These are phyloP conservation scores for Brachypalpus laphriformis DNA, from an alignment of 2,888 invertebrate genomes.

Conservation along the genomic window DNA sequence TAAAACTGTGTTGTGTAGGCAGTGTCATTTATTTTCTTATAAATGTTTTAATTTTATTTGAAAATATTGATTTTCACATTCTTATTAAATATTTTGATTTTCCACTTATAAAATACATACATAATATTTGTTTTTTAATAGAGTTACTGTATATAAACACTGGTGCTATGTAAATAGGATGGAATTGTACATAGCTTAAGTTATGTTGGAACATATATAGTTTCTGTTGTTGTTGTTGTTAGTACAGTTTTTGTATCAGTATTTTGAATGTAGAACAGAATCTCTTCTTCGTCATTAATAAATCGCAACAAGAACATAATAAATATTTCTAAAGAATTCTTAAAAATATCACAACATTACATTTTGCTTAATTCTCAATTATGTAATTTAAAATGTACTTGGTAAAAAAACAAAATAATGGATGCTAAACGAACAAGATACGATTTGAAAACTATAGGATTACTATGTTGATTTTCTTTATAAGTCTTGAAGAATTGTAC, in stretches of 20 bases:
- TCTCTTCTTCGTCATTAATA: not conserved
- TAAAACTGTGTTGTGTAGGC: constrained; percentile 44
- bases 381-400: constrained; percentile 21
- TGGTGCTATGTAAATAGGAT: constrained; percentile 57
- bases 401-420: constrained; percentile 15
- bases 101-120: constrained; percentile 20
- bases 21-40: constrained; percentile 32
- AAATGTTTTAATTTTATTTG: not conserved
- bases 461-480: constrained; percentile 18
- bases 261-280: not conserved
- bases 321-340: constrained; percentile 40
- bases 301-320: constrained; percentile 43
- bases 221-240: constrained; percentile 38
- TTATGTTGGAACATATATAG: constrained; percentile 24
- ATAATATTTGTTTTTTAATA: not conserved
- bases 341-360: constrained; percentile 66
- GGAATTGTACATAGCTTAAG: constrained; percentile 41
- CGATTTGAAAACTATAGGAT: constrained; percentile 39
- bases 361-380: constrained; percentile 46
- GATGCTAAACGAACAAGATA: constrained; percentile 16
- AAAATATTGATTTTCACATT: constrained; percentile 25
- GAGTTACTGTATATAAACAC: constrained; percentile 24
- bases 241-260: constrained; percentile 24
- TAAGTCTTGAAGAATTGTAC: constrained; percentile 58
- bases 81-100: constrained; percentile 42